Base-by-base conservation (phyloP, 2,888 invertebrate genomes). In the Pachydiplax longipennis region DNA sequence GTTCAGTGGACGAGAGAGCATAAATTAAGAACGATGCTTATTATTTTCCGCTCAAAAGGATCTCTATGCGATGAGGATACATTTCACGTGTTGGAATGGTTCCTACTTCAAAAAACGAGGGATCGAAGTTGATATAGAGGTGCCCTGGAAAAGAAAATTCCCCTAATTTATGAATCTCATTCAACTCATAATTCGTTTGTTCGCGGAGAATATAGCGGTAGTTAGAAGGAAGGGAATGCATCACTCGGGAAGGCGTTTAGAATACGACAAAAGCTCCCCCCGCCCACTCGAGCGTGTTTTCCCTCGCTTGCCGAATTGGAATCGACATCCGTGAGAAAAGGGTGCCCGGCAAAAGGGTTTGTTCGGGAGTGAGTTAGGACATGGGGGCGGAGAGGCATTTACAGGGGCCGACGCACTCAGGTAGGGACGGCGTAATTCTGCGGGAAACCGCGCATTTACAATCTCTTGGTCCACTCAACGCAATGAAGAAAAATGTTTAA, bases 321-420 rank as follows among this genome's bases (percentile, higher is more conserved):
- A 61, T 87, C 61, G 87, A 87, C 87, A 65, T 37, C 37, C 65
- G 53, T 37, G 58, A 83, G 83, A 58, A 83, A n/a, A 83, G 83
- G 83, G 53, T 83, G 58, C 53, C 53, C 83, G 4, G 83, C 83
- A 31, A 58, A 58, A 53, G 61, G 61, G 87, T 61, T 87, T 61
- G 35, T 4, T 35, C 31, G 22, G 58, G 22, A 61, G 61, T 87
- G 87, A 87, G 87, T 87, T 61, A 61, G 61, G 83, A 53, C 48
- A 48, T 2, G 82, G 25, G 48, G n/a, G 12, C 31, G 82, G 82
- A 25, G 35, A 10, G 58, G 61, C 5, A 15, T 18, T 22, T 8
- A 61, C 22, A 13, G 18, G 8, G 61, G 13, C n/a, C 22, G 8
- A n/a, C 10, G 61, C 13, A 0, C 22, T 25, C 31, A 31, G 73